Conservation (phyloP, 2,797 vertebrate species). For the Catharus ustulatus region DNA sequence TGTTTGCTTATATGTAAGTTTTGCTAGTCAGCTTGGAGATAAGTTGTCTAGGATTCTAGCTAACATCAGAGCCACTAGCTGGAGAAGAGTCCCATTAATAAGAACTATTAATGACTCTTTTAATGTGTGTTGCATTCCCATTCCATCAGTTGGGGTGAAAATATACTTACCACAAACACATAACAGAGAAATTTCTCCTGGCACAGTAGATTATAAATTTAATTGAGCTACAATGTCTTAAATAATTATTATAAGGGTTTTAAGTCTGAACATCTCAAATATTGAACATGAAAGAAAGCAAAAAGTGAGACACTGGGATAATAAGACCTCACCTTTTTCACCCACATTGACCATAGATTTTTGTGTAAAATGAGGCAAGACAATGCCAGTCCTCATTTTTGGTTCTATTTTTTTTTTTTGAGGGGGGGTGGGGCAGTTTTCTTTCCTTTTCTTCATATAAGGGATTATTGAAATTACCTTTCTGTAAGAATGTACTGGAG, state of each 20-base stretch:
- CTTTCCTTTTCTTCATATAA: accelerated
- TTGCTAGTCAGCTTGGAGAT: background rate
- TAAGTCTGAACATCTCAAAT: background rate
- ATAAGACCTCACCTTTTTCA: background rate
- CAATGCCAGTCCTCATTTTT: background rate
- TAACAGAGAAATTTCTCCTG: background rate
- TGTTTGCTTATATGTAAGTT: background rate
- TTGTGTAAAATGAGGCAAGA: background rate
- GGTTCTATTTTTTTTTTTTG: background rate
- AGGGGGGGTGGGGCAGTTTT: accelerated
- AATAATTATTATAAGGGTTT: background rate
- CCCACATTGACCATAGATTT: background rate
- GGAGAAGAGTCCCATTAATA: background rate
- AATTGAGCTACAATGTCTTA: background rate
- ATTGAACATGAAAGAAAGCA: background rate
- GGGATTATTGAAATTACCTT: background rate
- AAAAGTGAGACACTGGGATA: background rate
- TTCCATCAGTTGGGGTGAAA: background rate
- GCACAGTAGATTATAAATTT: background rate
- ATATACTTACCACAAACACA: background rate
- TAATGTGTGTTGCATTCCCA: background rate
- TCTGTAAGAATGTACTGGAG: background rate
- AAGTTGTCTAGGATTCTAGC: background rate
- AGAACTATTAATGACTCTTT: background rate
- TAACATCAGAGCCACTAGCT: background rate